Percentiles rank a stretch among this genome's conserved stretches.
Conservation (phyloP, 2,888 invertebrate genomes). For the Blastobasis lacticolella region DNA sequence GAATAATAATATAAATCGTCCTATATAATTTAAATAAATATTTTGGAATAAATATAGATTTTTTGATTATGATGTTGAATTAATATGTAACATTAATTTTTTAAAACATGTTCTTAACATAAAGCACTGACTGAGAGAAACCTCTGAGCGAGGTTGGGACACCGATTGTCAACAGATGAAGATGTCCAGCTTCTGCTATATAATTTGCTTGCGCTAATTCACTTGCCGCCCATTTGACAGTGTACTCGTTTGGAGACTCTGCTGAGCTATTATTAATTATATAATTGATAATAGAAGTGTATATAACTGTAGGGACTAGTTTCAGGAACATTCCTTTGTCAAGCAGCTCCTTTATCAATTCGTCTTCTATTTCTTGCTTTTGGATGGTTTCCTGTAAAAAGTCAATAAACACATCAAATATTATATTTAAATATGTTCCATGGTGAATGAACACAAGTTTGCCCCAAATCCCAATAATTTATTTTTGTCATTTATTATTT, state of each 20-base stretch:
- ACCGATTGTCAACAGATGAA: slow-evolving; percentile 38
- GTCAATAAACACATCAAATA: not conserved
- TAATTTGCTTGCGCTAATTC: slow-evolving; percentile 41
- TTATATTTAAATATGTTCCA: not conserved
- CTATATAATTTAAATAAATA: slow-evolving; percentile 2
- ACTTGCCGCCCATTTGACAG: slow-evolving; percentile 39
- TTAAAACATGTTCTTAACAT: slow-evolving; percentile 34
- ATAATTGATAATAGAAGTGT: slow-evolving; percentile 39
- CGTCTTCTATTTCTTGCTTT: slow-evolving; percentile 41
- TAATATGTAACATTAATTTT: not conserved
- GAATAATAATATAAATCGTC: not conserved
- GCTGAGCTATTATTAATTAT: slow-evolving; percentile 31
- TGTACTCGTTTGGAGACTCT: slow-evolving; percentile 27
- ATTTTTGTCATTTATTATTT: too few species aligned
- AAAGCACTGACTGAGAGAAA: slow-evolving; percentile 49
- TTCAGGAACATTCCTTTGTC: slow-evolving; percentile 48
- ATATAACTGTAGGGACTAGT: slow-evolving; percentile 48
- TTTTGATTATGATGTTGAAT: too few species aligned
- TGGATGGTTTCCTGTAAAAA: slow-evolving; percentile 38
- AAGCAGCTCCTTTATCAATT: slow-evolving; percentile 48
- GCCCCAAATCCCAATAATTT: too few species aligned
- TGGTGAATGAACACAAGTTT: not conserved
- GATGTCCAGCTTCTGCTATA: slow-evolving; percentile 55
- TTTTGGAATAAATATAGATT: not conserved
- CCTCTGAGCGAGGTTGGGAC: slow-evolving; percentile 47